Conservation (phyloP, 1,140 invertebrate genomes). For the Atta colombica region DNA sequence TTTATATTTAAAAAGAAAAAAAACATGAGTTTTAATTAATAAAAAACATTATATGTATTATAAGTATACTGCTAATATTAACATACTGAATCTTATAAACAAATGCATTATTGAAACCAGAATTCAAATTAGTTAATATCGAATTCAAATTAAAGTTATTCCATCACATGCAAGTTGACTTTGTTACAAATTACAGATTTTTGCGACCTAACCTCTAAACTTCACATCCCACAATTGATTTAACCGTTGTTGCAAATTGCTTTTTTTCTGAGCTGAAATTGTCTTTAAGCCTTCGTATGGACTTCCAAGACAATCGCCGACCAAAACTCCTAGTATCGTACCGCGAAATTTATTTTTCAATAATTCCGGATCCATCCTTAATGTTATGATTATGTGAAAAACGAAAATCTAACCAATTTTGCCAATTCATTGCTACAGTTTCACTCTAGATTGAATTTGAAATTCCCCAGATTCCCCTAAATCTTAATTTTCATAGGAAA, state of each 20-base stretch:
- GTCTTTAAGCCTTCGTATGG: constrained; percentile 89
- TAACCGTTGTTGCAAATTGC: constrained; percentile 88
- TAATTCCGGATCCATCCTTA: constrained; percentile 82
- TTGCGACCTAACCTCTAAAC: constrained; percentile 87
- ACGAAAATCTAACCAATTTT: no score
- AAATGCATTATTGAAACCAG: neutral
- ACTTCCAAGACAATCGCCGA: constrained; percentile 92
- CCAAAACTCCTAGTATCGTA: constrained; percentile 89
- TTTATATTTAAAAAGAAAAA: constrained; percentile 1
- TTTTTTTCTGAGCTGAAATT: constrained; percentile 84
- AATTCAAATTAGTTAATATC: neutral
- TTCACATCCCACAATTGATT: constrained; percentile 88
- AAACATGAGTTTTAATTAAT: neutral
- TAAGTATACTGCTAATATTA: neutral
- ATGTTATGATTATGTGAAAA: neutral
- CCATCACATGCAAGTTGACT: neutral
- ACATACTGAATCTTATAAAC: neutral
- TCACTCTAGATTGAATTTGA: no score
- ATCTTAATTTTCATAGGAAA: no score
- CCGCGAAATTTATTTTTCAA: constrained; percentile 90
- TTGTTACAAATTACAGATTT: neutral
- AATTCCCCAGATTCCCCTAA: no score
- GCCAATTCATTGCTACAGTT: no score
- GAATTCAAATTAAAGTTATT: neutral
- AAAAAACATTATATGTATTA: neutral